Evolutionary conservation across 2,797 vertebrate genomes (phyloP).

Genomic region (Nothura maculosa): DNA sequence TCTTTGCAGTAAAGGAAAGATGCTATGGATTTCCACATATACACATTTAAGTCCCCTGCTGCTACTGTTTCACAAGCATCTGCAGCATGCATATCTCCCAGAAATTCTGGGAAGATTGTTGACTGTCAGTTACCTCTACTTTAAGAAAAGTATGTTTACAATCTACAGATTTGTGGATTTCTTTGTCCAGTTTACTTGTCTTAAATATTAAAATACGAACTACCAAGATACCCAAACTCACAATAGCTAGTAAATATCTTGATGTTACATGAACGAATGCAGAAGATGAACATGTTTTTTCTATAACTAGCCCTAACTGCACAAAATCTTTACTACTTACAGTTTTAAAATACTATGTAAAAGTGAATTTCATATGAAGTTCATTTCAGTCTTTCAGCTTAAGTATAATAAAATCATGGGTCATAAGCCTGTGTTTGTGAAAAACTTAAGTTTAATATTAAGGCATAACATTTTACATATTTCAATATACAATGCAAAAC

Average conservation of each 20-base stretch:
- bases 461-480: not conserved
- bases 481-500: not conserved
- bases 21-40: not conserved
- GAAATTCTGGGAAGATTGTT: not conserved
- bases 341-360: not conserved
- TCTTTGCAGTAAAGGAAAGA: not conserved
- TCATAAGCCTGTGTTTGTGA: not conserved
- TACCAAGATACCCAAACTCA: fast-evolving
- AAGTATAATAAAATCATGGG: not conserved
- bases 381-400: not conserved
- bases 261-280: not conserved
- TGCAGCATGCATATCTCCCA: not conserved
- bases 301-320: not conserved
- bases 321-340: fast-evolving
- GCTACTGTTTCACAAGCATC: not conserved
- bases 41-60: not conserved
- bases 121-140: not conserved
- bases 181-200: not conserved
- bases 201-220: not conserved
- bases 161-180: not conserved
- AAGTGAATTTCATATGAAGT: not conserved
- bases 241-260: not conserved
- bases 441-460: not conserved
- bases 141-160: not conserved
- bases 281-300: not conserved